These are phyloP conservation scores for Epinephelus awoara DNA, from an alignment of 2,797 vertebrate genomes.

Conservation along the genomic window DNA sequence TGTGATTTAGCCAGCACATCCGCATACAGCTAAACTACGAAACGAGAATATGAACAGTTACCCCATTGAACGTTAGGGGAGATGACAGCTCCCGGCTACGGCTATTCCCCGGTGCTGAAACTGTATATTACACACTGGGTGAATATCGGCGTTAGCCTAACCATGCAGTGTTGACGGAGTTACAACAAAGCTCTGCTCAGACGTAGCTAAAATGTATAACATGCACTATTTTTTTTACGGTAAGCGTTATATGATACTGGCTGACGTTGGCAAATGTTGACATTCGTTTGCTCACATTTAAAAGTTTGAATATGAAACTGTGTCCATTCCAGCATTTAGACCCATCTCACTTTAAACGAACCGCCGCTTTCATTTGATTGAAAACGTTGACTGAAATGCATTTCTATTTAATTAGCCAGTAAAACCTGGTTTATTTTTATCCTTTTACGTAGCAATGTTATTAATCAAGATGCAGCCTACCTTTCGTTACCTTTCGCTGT, in stretches of 20 bases:
- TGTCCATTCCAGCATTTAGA: conserved; percentile 71
- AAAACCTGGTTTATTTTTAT: not conserved
- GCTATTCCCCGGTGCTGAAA: conserved; percentile 67
- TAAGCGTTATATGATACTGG: fast-evolving
- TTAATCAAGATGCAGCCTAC: not conserved
- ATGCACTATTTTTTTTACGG: fast-evolving
- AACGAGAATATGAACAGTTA: fast-evolving
- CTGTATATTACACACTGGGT: conserved; percentile 2
- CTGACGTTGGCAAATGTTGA: not conserved
- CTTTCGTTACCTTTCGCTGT: not conserved
- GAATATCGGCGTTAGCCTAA: conserved; percentile 31
- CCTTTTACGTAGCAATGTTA: not conserved
- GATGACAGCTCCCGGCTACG: conserved; percentile 74
- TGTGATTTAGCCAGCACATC: not conserved
- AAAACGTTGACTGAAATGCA: not conserved
- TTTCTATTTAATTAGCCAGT: fast-evolving
- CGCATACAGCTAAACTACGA: fast-evolving
- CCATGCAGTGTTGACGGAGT: not conserved
- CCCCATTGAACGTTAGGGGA: not conserved
- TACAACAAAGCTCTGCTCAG: not conserved
- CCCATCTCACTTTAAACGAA: conserved; percentile 22
- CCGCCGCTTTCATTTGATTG: conserved; percentile 3
- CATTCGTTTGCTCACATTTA: not conserved
- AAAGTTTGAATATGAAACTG: conserved; percentile 51
- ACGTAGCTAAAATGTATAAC: not conserved